phyloP scores from a whole-genome alignment of 92 coral and sea anemone species.

The Actinostola sp. region DNA sequence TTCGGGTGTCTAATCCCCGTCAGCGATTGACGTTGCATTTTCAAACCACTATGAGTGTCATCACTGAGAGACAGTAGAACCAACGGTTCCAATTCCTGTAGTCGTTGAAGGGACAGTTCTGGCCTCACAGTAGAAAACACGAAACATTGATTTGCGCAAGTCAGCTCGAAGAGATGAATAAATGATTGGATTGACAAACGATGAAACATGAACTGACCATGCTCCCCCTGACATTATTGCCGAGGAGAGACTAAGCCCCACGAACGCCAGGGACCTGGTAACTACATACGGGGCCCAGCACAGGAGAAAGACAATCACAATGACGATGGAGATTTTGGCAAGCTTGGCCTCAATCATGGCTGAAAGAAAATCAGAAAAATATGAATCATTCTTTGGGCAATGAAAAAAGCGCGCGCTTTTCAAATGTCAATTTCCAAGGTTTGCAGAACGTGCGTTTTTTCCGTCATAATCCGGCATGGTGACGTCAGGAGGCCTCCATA shows the following conservation, averaged over 20 bases:
- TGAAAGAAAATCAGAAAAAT: slow-evolving; percentile 2
- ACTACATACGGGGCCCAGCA: slow-evolving; percentile 65
- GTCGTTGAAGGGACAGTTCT: not conserved
- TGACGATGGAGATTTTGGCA: slow-evolving; percentile 40
- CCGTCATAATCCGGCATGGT: too few relatives aligned
- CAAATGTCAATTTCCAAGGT: too few relatives aligned
- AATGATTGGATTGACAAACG: slow-evolving; percentile 39
- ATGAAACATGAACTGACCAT: slow-evolving; percentile 40
- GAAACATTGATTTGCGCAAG: slow-evolving; percentile 10
- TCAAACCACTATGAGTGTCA: too few relatives aligned
- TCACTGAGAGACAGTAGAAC: too few relatives aligned
- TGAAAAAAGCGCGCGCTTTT: too few relatives aligned
- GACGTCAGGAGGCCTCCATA: too few relatives aligned
- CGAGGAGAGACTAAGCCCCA: slow-evolving; percentile 46
- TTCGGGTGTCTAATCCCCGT: too few relatives aligned
- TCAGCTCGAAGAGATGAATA: slow-evolving; percentile 29
- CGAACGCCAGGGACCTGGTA: slow-evolving; percentile 48
- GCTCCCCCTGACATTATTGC: slow-evolving; percentile 29
- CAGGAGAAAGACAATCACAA: slow-evolving; percentile 39
- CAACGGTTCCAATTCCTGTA: not conserved
- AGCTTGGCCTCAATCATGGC: slow-evolving; percentile 40
- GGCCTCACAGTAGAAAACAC: not conserved
- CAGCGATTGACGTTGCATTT: too few relatives aligned
- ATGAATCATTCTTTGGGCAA: too few relatives aligned
- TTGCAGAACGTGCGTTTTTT: too few relatives aligned